phyloP scores from a whole-genome alignment of 1,140 invertebrate genomes.

The Drosophila repletoides region DNA sequence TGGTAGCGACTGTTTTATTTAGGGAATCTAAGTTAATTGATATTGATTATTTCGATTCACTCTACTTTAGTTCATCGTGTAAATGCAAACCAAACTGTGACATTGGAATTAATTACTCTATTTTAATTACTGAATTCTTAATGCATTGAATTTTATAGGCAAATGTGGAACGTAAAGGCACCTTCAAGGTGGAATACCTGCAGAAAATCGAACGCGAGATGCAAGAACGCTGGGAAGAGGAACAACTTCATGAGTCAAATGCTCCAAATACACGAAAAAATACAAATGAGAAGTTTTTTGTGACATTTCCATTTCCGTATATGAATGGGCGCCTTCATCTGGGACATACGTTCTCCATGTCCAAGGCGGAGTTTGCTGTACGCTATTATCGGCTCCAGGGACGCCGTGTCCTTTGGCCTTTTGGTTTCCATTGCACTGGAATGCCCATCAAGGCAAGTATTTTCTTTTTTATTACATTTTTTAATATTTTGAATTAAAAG shows the following conservation, averaged over 20 bases:
- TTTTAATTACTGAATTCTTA: too few relatives aligned
- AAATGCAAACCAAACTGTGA: too few relatives aligned
- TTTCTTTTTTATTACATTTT: too few relatives aligned
- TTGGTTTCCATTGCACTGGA: conserved; percentile 99
- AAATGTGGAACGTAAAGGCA: conserved; percentile 91
- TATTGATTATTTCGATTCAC: too few relatives aligned
- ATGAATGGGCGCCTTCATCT: conserved; percentile 99
- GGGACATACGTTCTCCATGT: conserved; percentile 98
- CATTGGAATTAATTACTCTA: too few relatives aligned
- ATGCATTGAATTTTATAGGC: conserved; percentile 45
- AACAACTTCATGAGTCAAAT: conserved; percentile 91
- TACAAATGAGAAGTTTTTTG: conserved; percentile 92
- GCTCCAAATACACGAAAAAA: conserved; percentile 85
- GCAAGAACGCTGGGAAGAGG: conserved; percentile 91
- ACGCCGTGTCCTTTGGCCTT: conserved; percentile 96
- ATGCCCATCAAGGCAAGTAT: conserved; percentile 98
- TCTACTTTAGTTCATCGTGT: too few relatives aligned
- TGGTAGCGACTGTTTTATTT: too few relatives aligned
- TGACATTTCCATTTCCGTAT: conserved; percentile 99
- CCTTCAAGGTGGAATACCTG: conserved; percentile 95
- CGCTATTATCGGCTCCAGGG: conserved; percentile 96
- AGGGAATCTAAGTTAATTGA: too few relatives aligned
- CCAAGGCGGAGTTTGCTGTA: conserved; percentile 98
- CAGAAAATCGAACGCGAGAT: conserved; percentile 93
- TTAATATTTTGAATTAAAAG: too few relatives aligned